Conservation (phyloP, 2,113 vertebrate species). For the Bathybates hornii region DNA sequence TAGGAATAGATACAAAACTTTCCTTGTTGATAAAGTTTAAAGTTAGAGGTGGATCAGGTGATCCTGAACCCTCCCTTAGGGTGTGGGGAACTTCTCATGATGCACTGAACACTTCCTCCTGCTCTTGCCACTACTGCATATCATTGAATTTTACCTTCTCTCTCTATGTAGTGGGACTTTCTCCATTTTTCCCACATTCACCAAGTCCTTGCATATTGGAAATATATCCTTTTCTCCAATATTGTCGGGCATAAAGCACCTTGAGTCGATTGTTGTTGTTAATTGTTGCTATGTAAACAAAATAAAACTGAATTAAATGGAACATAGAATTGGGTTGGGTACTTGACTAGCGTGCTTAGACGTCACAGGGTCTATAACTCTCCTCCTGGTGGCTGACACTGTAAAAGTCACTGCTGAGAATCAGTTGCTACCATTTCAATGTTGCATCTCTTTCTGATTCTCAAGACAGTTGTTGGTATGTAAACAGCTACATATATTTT, state of each 20-base stretch:
- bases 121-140: background rate
- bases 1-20: background rate
- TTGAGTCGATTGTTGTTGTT: background rate
- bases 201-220: background rate
- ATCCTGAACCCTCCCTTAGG: background rate
- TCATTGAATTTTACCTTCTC: background rate
- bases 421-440: background rate
- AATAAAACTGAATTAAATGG: background rate
- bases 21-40: background rate
- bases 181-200: background rate
- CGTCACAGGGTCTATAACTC: background rate
- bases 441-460: background rate
- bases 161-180: background rate
- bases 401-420: background rate
- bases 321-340: background rate
- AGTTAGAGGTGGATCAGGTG: background rate
- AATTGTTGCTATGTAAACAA: background rate
- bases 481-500: background rate
- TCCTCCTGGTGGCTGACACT: background rate
- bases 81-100: background rate
- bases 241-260: background rate
- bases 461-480: background rate
- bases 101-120: background rate
- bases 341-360: background rate
- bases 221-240: background rate